Conservation (phyloP, 2,113 vertebrate species). For the Pogonocichla stellata region DNA sequence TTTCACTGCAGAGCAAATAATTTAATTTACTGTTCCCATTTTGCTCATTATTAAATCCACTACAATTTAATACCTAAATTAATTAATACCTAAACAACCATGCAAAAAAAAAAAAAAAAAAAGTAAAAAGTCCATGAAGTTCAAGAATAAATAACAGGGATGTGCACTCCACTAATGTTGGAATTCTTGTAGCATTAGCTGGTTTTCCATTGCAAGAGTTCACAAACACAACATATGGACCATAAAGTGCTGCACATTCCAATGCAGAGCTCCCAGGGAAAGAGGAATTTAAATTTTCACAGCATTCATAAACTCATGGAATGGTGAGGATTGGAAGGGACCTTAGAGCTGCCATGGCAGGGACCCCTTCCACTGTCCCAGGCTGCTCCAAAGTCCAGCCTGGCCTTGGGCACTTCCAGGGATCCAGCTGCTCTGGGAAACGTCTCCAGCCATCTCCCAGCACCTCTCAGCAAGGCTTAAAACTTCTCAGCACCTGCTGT, state of each 20-base stretch:
- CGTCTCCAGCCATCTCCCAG: too few species aligned
- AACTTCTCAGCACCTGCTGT: fast-evolving
- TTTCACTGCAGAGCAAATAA: background rate
- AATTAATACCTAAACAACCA: background rate
- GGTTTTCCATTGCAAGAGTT: fast-evolving
- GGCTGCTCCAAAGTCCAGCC: fast-evolving
- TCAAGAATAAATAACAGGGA: background rate
- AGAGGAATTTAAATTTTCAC: background rate
- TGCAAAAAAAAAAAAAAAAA: background rate
- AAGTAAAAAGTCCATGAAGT: background rate
- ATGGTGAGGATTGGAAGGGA: background rate
- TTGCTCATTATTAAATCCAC: background rate
- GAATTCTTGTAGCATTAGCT: background rate
- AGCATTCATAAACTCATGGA: background rate
- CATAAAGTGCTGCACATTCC: fast-evolving
- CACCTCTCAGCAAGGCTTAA: too few species aligned
- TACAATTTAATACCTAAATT: background rate
- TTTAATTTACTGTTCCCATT: background rate
- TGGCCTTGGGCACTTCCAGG: background rate
- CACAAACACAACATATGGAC: fast-evolving
- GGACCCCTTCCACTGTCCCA: background rate
- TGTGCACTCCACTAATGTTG: fast-evolving
- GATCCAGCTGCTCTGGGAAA: background rate
- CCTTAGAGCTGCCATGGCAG: background rate
- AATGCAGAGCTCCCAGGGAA: fast-evolving